Percentiles rank a stretch among this genome's conserved stretches.
Conservation (phyloP, 1,140 invertebrate genomes). For the Brachionus rotundiformis region DNA sequence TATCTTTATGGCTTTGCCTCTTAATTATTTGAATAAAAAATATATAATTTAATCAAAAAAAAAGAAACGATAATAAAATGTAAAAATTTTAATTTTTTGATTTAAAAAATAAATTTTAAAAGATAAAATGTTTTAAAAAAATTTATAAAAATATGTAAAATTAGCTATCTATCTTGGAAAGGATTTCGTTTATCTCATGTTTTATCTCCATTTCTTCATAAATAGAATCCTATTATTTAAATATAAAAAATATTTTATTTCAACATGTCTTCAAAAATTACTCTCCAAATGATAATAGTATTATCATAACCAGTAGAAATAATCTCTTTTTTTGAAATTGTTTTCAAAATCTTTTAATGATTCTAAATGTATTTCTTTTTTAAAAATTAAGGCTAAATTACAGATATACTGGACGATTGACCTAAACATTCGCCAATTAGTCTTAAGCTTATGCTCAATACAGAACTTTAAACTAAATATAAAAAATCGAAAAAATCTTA, state of each 20-base stretch:
- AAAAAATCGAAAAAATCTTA: neutral
- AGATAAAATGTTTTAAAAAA: neutral
- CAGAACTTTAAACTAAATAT: neutral
- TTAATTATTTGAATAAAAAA: too few species aligned
- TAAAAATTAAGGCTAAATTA: neutral
- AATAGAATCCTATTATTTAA: neutral
- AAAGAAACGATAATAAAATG: too few species aligned
- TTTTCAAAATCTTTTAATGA: neutral
- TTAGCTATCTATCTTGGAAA: neutral
- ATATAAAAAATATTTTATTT: neutral
- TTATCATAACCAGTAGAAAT: constrained; percentile 6
- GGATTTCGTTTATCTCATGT: neutral
- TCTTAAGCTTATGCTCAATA: neutral
- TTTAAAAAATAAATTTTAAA: too few species aligned
- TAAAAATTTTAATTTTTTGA: too few species aligned
- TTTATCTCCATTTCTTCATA: neutral
- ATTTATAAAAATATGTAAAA: neutral
- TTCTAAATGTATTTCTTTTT: neutral
- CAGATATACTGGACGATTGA: neutral
- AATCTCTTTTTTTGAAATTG: neutral
- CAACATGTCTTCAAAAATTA: neutral
- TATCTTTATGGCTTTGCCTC: too few species aligned
- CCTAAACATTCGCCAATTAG: constrained; percentile 19
- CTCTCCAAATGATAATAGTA: constrained; percentile 14
- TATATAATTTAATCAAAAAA: too few species aligned